Evolutionary conservation across 2,888 invertebrate species (phyloP).

Genomic region (Seladonia tumulorum): DNA sequence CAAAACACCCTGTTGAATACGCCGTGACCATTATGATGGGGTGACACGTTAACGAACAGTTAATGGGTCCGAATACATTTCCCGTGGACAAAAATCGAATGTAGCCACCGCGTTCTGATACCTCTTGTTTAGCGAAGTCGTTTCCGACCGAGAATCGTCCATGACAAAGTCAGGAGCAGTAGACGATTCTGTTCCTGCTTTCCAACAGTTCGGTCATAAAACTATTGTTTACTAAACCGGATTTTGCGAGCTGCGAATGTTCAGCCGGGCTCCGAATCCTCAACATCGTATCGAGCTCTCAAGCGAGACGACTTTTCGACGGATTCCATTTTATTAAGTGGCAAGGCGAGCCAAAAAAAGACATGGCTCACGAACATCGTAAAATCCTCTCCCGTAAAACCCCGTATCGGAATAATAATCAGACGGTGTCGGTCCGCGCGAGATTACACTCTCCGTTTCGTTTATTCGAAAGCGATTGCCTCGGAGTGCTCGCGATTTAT

Average conservation of each 20-base stretch:
- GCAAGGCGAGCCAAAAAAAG: neutral
- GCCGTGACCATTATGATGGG: neutral
- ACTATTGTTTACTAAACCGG: neutral
- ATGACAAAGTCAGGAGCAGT: neutral
- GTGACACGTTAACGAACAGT: neutral
- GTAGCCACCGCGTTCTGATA: neutral
- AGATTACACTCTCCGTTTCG: neutral
- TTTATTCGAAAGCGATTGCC: constrained; percentile 15
- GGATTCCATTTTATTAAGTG: constrained; percentile 25
- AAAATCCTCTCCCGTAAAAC: constrained; percentile 13
- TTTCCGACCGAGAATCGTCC: neutral
- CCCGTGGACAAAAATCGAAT: neutral
- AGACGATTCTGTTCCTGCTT: neutral
- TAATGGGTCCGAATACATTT: neutral
- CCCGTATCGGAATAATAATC: constrained; percentile 13
- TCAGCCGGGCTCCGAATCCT: neutral
- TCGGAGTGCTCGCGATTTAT: neutral
- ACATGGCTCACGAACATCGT: neutral
- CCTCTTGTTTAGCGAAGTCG: neutral
- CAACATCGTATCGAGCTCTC: neutral
- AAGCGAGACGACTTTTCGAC: neutral
- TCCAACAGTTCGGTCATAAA: neutral
- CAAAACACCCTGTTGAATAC: constrained; percentile 25
- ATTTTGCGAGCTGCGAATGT: neutral
- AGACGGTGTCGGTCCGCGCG: neutral